Evolutionary conservation across 2,113 vertebrate species (phyloP), one percentile per base, ranked within the genome.

Genomic region (Drymodes brunneopygia): DNA sequence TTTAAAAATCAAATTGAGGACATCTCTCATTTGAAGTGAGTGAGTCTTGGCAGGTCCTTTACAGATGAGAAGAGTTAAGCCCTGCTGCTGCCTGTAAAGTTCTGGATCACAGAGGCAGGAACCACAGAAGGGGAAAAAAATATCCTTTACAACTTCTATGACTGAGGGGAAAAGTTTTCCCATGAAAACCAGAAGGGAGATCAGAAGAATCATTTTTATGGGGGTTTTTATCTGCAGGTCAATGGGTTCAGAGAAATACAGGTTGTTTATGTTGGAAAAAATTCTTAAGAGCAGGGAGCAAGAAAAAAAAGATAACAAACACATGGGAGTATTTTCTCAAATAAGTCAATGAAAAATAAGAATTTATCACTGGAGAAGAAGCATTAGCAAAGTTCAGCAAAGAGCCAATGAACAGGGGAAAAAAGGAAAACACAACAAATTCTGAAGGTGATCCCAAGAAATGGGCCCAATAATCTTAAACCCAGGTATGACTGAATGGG

Each of bases 141-240:
- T 38, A 23, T 15, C 29, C n/a, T 79, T 90, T 57, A 22, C 15
- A 74, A 9, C 19, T 36, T 71, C 35, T 40, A 1, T 20, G 27
- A 47, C 23, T 74, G 65, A 67, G 47, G 24, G 45, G 47, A 86
- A 48, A 86, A 90, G 0, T 18, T 12, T 53, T 15, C 2, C 44
- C 78, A 47, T 56, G 65, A 73, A 92, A 92, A 90, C 23, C 64
- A 85, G 77, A 48, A 47, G 29, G 45, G 42, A 96, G 92, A 95
- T 65, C 80, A 92, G 85, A 56, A 91, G 35, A 94, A 70, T 80
- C n/a, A 38, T 62, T 94, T 75, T 11, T 80, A 33, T 80, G 56
- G 72, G 92, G 82, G 82, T 92, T 96, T 97, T 97, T 96, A 74
- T 96, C 89, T 95, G 79, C 80, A 71, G 78, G 96, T 96, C 94